Conservation (phyloP, 2,888 invertebrate species). For the Nemotelus pantherinus region DNA sequence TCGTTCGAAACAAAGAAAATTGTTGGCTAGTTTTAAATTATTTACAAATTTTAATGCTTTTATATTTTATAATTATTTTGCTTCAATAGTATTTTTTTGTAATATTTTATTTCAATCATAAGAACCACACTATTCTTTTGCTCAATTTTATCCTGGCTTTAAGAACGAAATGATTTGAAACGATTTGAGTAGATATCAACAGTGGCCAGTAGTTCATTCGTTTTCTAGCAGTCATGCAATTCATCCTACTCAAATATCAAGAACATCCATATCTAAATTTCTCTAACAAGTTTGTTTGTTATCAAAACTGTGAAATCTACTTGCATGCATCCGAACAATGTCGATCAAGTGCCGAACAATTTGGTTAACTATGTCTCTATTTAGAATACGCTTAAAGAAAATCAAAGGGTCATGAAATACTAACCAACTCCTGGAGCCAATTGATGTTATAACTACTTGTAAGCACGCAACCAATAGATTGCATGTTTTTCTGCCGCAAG, state of each 20-base stretch:
- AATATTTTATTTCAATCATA: too few species aligned
- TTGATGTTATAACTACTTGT: neutral
- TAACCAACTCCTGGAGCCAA: neutral
- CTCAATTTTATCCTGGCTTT: too few species aligned
- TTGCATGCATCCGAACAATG: neutral
- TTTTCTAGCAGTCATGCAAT: neutral
- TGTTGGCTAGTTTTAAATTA: too few species aligned
- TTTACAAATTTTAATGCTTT: too few species aligned
- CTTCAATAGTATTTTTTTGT: too few species aligned
- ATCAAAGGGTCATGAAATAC: slow-evolving; percentile 3
- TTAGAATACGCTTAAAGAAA: neutral
- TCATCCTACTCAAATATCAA: neutral
- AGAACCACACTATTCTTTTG: too few species aligned
- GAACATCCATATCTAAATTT: neutral
- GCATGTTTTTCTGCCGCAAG: neutral
- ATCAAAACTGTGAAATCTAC: neutral
- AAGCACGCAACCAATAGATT: neutral
- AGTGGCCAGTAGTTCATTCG: too few species aligned
- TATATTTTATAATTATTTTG: too few species aligned
- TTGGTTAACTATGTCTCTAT: neutral
- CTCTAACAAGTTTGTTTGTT: neutral
- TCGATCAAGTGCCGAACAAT: neutral
- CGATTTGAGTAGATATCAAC: too few species aligned
- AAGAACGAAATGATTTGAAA: too few species aligned
- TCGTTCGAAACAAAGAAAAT: too few species aligned